Evolutionary conservation across 2,888 invertebrate species (phyloP), one percentile per base, ranked within the genome.

Genomic region (Zele albiditarsus): DNA sequence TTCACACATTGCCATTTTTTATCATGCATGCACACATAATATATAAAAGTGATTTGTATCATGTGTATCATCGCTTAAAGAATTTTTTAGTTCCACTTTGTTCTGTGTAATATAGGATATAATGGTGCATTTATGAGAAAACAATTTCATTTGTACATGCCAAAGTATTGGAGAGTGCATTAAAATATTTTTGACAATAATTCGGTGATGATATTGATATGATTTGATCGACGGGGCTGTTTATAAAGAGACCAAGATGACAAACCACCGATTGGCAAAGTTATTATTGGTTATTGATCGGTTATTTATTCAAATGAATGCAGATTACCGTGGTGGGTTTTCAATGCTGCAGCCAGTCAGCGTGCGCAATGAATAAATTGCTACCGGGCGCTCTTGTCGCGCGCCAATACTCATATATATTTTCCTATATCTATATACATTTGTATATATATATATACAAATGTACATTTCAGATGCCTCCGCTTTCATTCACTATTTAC

Each of bases 301-400:
- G 83, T 88, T 88, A 88, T 89, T 89, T 87, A 89, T 89, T 89
- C 88, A 89, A 89, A 89, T 89, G 85, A 88, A 89, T 89, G 89
- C 88, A 89, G 87, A 89, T 88, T 89, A 87, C 86, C 84, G 85
- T 85, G 86, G 86, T 84, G 84, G 80, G 84, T 85, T 87, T 88
- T 88, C 87, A 88, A 88, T 87, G 85, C 86, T 74, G 82, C 81
- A 82, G 82, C 85, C 87, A 88, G 88, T 89, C 88, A 88, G 84
- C 86, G 84, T 83, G 84, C 83, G 87, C 88, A 88, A 88, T 88
- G 89, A 89, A 89, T 89, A 89, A 88, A 88, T 89, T 88, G 89
- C 89, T 89, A 89, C 89, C 84, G 89, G 87, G 86, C 85, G 84
- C 79, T 79, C 53, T 53, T 20, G 53, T 53, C 79, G 81, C 75